These are phyloP conservation scores for cat (Felis catus) DNA, from an alignment of 2,113 vertebrate species.

Conservation along the genomic window F.catus_Fca126_mat1.0 CM031415.1:203071501-203072000, in stretches of 20 bases:
- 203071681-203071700: no score
- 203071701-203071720: neutral
- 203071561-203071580: neutral
- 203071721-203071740: rapidly evolving
- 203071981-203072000: rapidly evolving
- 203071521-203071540: neutral
- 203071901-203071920: rapidly evolving
- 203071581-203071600: neutral
- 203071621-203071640: neutral
- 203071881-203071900: neutral
- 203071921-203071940: rapidly evolving
- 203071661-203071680: neutral
- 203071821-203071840: neutral
- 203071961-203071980: rapidly evolving
- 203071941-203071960: rapidly evolving
- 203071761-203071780: rapidly evolving
- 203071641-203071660: neutral
- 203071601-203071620: neutral
- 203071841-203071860: no score
- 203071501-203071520: rapidly evolving
- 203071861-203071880: neutral
- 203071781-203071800: neutral
- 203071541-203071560: neutral
- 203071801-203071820: neutral
- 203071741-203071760: neutral